Evolutionary conservation across 2,888 invertebrate species (phyloP).

Genomic region (Thalpophila matura): DNA sequence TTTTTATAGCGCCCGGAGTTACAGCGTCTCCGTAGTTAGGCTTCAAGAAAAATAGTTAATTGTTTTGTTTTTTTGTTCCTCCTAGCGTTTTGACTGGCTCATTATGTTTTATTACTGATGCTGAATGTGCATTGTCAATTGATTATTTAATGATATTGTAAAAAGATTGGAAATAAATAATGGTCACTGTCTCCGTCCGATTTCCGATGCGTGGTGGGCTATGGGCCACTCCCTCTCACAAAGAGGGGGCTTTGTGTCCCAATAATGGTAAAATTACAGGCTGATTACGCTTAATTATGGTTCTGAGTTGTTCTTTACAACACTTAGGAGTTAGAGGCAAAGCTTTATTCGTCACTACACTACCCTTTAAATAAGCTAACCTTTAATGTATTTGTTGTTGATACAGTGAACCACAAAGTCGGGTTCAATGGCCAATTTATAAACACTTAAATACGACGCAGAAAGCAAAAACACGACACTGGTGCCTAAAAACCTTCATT

Average conservation of each 20-base stretch:
- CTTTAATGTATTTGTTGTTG: neutral
- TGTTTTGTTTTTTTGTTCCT: slow-evolving; percentile 21
- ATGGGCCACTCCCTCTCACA: too few relatives aligned
- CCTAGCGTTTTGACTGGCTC: slow-evolving; percentile 37
- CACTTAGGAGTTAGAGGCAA: too few relatives aligned
- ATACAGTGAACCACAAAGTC: slow-evolving; percentile 9
- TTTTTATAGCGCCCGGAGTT: slow-evolving; percentile 39
- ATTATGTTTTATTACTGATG: slow-evolving; percentile 25
- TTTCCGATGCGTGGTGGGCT: too few relatives aligned
- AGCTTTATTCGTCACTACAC: too few relatives aligned
- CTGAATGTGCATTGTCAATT: neutral
- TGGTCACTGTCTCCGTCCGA: too few relatives aligned
- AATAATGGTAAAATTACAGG: too few relatives aligned
- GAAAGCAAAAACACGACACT: slow-evolving; percentile 37
- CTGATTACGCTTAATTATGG: too few relatives aligned
- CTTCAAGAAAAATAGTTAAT: slow-evolving; percentile 2
- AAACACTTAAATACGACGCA: slow-evolving; percentile 33
- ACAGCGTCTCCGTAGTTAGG: neutral
- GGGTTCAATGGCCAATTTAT: slow-evolving; percentile 34
- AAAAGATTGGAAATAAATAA: too few relatives aligned
- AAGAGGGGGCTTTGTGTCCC: too few relatives aligned
- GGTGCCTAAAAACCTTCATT: slow-evolving; percentile 48
- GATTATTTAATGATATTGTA: neutral
- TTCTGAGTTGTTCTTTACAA: too few relatives aligned
- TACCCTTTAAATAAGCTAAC: too few relatives aligned